Evolutionary conservation across 2,888 invertebrate genomes (phyloP), one percentile per base, ranked within the genome.

Genomic region (Biston betularia): DNA sequence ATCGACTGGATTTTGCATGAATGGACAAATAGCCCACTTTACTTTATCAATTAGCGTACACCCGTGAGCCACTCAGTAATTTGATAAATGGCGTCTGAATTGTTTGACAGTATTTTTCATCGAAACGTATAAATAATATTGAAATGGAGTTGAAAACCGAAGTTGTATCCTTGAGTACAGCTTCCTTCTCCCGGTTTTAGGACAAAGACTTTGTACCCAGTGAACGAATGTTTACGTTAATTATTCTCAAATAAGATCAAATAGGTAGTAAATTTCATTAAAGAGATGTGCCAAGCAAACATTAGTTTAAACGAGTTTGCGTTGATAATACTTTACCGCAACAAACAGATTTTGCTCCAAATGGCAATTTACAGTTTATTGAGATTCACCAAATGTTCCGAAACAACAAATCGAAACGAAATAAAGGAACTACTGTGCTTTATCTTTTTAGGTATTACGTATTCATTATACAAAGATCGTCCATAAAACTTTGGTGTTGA

Each of bases 201-300:
- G 79, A 90, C 90, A 91, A 90, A 90, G 38, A 80, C 85, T 75
- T 82, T 84, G 78, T 82, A 79, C 75, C 76, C 70, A 67, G 71
- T 48, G 53, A 72, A 75, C 70, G 63, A 45, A 75, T 81, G 72
- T 83, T 80, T 75, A 73, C 74, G 74, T 74, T 72, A 73, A 75
- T 80, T 79, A 80, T 63, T 63, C 63, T 71, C 63, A 63, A 63
- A 62, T 63, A 68, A 63, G 63, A 68, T 68, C 65, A 69, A 61
- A 71, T 70, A 63, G 57, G 75, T 72, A 68, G 69, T 81, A 81
- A 81, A 81, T 81, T 77, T 69, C 65, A 60, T 74, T 75, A 76
- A 76, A 73, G 75, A 74, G 65, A 72, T 69, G 63, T 75, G 73
- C 72, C 66, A 73, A 65, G 63, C 57, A 48, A 73, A 59, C 70